Base-by-base conservation (phyloP, 2,797 vertebrate species). In the Artibeus lituratus region DNA sequence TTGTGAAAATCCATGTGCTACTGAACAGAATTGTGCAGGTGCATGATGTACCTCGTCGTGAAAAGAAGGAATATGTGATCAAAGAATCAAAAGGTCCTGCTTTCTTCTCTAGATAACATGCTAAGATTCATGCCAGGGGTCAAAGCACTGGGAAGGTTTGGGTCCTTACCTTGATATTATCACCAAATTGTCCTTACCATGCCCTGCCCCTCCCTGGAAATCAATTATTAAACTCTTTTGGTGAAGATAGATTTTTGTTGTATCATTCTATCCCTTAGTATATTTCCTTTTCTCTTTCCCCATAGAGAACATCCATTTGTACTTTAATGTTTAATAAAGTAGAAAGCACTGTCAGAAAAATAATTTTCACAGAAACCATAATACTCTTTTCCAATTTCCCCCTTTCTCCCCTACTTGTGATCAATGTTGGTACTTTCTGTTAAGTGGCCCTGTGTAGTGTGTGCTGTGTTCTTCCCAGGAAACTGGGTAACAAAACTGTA, bases 1-100 rank as follows among this genome's bases (percentile, higher is more conserved):
- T 99, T 88, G 99, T 99, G 98, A 99, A 99, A 87, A 99, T 99
- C 97, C 99, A 99, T 7, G 99, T 99, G 57, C 98, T 99, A 83
- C 98, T 99, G 98, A 99, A 99, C 98, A 98, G 99, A 72, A 95
- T 99, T 96, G 99, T 99, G 99, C 99, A 99, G 94, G 98, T 99
- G 81, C 98, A 99, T 70, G 99, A 99, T 44, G 98, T 99, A 94
- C 98, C 98, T 96, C 97, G 98, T 0, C 98, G 92, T 39, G 96
- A 97, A 16, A 98, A 98, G 70, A 98, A 98, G 0, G 99, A 99
- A n/a, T 99, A 99, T 97, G 98, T 98, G 76, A 99, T 99, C 98
- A 99, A 99, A 98, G 99, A 99, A 12, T 97, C 99, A 42, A 98
- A 42, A 99, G 99, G 99, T 96, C 97, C 99, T 91, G 99, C 99